These are phyloP conservation scores for Eucera pruinosa DNA, from an alignment of 2,888 invertebrate genomes.

Conservation along the genomic window DNA sequence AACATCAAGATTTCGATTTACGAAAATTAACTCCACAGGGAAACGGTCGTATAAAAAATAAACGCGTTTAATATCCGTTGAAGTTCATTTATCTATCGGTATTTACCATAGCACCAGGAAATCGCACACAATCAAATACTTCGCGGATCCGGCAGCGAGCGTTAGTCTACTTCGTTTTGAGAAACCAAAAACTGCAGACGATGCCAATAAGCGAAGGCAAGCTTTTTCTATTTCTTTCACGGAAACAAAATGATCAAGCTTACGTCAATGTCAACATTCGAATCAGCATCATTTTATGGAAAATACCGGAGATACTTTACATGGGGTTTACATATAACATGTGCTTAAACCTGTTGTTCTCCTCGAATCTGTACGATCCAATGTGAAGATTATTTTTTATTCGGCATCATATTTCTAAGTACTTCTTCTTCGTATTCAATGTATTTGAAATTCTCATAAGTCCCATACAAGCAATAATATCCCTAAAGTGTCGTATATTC, in stretches of 20 bases:
- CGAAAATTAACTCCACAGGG: not conserved
- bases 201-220: conserved; percentile 82
- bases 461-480: no score
- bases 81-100: conserved; percentile 30
- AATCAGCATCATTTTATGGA: conserved; percentile 28
- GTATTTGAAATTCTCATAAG: no score
- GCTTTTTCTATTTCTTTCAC: conserved; percentile 66
- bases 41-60: conserved; percentile 4
- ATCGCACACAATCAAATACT: conserved; percentile 80
- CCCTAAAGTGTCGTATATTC: no score
- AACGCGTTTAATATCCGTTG: not conserved
- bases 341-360: no score
- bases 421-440: no score
- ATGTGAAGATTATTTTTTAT: no score
- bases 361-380: no score
- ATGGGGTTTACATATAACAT: not conserved
- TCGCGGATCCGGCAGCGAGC: conserved; percentile 81
- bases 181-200: conserved; percentile 79
- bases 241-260: conserved; percentile 23
- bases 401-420: no score
- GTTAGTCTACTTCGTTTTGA: conserved; percentile 82
- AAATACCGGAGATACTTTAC: conserved; percentile 11
- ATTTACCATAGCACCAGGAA: conserved; percentile 47
- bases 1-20: no score
- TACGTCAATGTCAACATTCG: conserved; percentile 19